Evolutionary conservation across 2,888 invertebrate species (phyloP).

Genomic region (Drosophila conformis): DNA sequence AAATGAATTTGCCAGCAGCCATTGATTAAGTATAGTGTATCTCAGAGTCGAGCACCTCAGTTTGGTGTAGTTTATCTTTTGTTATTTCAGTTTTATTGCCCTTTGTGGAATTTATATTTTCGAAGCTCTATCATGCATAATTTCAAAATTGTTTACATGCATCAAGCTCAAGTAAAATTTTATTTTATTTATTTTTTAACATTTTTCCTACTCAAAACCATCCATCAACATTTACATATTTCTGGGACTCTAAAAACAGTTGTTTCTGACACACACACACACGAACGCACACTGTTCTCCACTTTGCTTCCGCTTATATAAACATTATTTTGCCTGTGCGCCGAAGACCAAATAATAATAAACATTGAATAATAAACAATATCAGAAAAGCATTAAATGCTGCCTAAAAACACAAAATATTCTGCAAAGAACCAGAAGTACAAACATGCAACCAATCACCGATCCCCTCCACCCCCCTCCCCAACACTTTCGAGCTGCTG

Average conservation of each 20-base stretch:
- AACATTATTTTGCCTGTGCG: constrained; percentile 13
- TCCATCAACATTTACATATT: constrained; percentile 38
- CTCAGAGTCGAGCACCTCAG: no score
- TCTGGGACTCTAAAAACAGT: constrained; percentile 17
- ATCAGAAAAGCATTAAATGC: constrained; percentile 30
- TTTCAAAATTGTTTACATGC: constrained; percentile 17
- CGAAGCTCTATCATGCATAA: constrained; percentile 8
- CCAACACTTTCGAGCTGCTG: constrained; percentile 1
- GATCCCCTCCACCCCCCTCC: neutral
- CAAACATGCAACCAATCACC: constrained; percentile 16
- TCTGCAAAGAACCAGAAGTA: constrained; percentile 26
- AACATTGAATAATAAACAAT: constrained; percentile 42
- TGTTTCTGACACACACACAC: constrained; percentile 23
- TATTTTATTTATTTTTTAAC: constrained; percentile 19
- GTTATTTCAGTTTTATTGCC: constrained; percentile 1
- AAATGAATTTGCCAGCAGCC: neutral
- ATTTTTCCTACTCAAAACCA: constrained; percentile 7
- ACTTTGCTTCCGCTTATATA: constrained; percentile 5
- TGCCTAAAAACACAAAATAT: constrained; percentile 41
- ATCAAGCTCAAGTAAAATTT: constrained; percentile 8
- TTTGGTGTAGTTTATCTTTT: neutral
- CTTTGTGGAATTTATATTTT: constrained; percentile 16
- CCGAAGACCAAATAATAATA: constrained; percentile 44
- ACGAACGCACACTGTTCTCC: no score
- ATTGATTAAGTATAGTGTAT: neutral